Evolutionary conservation across 2,797 vertebrate species (phyloP), one percentile per base, ranked within the genome.

Genomic region (Podarcis siculus): DNA sequence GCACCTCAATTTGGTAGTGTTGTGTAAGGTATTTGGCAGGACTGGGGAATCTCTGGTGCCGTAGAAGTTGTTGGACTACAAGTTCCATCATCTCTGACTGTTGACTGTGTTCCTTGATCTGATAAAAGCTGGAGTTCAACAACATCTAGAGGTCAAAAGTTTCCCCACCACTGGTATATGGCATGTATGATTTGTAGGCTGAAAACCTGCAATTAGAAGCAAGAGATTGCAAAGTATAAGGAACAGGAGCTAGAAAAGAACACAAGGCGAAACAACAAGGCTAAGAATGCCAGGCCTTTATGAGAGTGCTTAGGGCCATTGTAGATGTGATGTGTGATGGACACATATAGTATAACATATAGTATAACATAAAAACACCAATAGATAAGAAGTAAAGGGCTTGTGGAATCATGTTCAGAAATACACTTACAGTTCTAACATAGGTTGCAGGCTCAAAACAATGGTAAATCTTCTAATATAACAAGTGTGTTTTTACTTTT

Each of bases 401-500:
- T 25, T 67, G 32, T 32, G 9, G 39, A 81, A 80, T 75, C 84
- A 90, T 37, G 8, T 55, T 8, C 25, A 42, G 42, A 9, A 42
- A 42, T 42, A 42, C 42, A 27, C 49, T 19, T 73, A 42, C 42
- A 19, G 30, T 32, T 83, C 45, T 55, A 58, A 84, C 23, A 21
- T 75, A 86, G 73, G 30, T 69, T 71, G 10, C 15, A 49, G 37
- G 55, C 23, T 49, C 37, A 82, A 86, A 61, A 58, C 15, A 55
- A 39, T 1, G 35, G 13, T 80, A 49, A 87, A 1, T 55, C 82
- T 93, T 73, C 39, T 79, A 13, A 8, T n/a, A 0, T 95, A 94
- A 94, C 87, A 23, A 1, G 0, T 92, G 2, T 95, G 58, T 93
- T 84, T 96, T 93, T 3, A 0, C 93, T 94, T 96, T 93, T 95